A percentile compares a stretch with the other conserved stretches of the same genome.
Evolutionary conservation across 2,113 vertebrate genomes (phyloP).

Genomic region (Epinephelus lanceolatus): DNA sequence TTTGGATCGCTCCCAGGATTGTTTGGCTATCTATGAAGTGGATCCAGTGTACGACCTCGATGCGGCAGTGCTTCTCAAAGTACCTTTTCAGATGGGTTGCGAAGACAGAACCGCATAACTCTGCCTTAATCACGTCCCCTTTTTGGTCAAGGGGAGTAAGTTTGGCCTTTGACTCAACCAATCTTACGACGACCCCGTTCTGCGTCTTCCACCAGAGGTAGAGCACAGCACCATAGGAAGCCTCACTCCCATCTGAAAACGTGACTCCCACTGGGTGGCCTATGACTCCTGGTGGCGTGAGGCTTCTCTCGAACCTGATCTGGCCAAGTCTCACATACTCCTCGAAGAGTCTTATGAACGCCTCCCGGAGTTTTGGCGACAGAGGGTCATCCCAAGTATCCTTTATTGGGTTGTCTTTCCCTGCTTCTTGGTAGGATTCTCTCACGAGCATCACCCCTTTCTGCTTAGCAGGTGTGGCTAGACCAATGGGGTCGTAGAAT

Average conservation of each 20-base stretch:
- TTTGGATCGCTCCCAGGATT: neutral
- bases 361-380: conserved; percentile 14
- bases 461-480: conserved; percentile 22
- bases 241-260: conserved; percentile 3
- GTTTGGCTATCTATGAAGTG: neutral
- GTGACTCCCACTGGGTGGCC: conserved; percentile 21
- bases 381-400: neutral
- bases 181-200: neutral
- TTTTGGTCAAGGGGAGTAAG: conserved; percentile 36
- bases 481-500: conserved; percentile 24
- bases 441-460: conserved; percentile 52
- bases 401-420: neutral
- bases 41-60: neutral
- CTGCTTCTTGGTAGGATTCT: neutral
- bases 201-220: conserved; percentile 23
- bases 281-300: conserved; percentile 24
- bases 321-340: conserved; percentile 19
- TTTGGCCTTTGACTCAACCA: conserved; percentile 40
- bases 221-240: neutral
- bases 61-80: conserved; percentile 14
- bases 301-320: conserved; percentile 23
- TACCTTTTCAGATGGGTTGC: conserved; percentile 26
- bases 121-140: conserved; percentile 22
- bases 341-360: conserved; percentile 30
- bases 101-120: conserved; percentile 38